These are phyloP conservation scores for Phyllostomus discolor DNA, from an alignment of 2,113 vertebrate genomes.

Conservation along the genomic window DNA sequence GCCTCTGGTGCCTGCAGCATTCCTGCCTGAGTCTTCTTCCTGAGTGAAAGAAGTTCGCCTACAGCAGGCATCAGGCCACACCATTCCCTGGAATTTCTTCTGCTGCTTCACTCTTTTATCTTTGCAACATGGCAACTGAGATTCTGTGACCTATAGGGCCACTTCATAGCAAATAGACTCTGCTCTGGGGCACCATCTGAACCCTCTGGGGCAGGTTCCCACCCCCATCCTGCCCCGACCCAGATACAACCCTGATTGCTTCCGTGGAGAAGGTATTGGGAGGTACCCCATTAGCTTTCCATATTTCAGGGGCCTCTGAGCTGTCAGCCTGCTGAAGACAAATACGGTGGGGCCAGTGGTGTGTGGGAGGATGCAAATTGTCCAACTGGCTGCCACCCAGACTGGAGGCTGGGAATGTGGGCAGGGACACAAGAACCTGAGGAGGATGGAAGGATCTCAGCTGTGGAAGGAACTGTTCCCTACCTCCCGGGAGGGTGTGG, in stretches of 20 bases:
- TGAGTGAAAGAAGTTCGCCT: conserved; percentile 5
- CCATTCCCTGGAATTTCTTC: background rate
- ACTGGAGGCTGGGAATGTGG: background rate
- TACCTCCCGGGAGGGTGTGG: background rate
- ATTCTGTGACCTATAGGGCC: background rate
- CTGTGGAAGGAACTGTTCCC: background rate
- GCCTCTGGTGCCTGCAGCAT: background rate
- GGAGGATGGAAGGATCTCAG: background rate
- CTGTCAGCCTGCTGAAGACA: background rate
- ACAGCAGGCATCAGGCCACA: background rate
- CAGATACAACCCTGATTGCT: background rate
- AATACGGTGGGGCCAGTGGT: background rate
- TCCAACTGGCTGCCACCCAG: background rate
- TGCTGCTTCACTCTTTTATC: background rate
- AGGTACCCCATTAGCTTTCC: background rate
- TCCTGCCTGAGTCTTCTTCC: conserved; percentile 42
- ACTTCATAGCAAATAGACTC: background rate
- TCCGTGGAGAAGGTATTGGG: background rate
- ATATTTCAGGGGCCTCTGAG: background rate
- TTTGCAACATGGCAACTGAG: background rate
- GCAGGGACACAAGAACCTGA: background rate
- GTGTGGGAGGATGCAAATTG: background rate
- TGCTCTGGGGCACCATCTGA: background rate
- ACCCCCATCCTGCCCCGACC: background rate
- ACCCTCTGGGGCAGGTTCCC: no score